Evolutionary conservation across 2,797 vertebrate species (phyloP), one percentile per base, ranked within the genome.

Genomic region (Anableps anableps): DNA sequence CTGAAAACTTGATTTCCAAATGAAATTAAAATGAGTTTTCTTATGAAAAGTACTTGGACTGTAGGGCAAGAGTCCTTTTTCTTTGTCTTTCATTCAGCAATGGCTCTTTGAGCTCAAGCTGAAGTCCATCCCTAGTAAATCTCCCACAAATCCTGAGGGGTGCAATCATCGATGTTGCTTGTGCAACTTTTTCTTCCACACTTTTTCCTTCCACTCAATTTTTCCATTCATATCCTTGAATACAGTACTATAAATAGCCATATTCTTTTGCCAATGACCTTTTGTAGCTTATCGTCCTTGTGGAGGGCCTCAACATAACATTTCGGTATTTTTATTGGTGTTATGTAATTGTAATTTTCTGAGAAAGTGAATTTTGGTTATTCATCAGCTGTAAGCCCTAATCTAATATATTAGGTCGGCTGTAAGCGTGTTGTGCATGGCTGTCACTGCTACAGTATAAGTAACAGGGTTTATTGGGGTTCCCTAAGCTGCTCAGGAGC

Each of bases 371-470:
- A 58, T 58, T 58, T 58, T 4, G 3, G 26, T 29, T 58, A 5
- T 31, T 60, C 2, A 31, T 45, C 9, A 10, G 9, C 45, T 45
- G 11, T 45, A 45, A 45, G 45, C 45, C 8, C 45, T 45, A 45
- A 45, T 45, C n/a, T 60, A 0, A 5, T 31, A n/a, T 31, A 6
- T 23, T 2, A 14, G 55, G 70, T 51, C 2, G 10, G 50, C 6
- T 0, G 50, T 7, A 6, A 53, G 21, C 21, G 21, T 26, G 11
- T 31, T 80, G 80, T 79, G 90, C 74, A 77, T 34, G 74, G 55
- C 80, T 80, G 86, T 90, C 76, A n/a, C 48, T 75, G 77, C 73
- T 78, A 31, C 72, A 76, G 84, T 79, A 60, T 89, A 80, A 86
- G 70, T 4, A 29, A 21, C 31, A 34, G 60, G 31, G 31, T 74